Percentiles rank a stretch among this genome's conserved stretches.
Conservation (phyloP, 2,113 vertebrate genomes). For the Marmota monax region DNA sequence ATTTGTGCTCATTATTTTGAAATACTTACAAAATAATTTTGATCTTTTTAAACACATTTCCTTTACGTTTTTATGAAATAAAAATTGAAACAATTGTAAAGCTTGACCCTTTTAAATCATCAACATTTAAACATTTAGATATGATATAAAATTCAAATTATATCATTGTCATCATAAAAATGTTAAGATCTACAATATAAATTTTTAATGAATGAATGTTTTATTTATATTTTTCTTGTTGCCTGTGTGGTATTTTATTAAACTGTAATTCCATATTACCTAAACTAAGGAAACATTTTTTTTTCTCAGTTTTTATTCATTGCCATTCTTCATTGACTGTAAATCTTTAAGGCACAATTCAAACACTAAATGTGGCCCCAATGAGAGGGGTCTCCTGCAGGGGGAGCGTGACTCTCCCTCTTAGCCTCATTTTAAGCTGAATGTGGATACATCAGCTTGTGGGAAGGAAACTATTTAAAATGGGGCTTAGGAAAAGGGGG, state of each 20-base stretch:
- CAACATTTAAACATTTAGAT: conserved; percentile 2
- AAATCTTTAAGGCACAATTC: neutral
- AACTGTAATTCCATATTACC: neutral
- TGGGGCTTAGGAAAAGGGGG: no score
- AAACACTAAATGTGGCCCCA: neutral
- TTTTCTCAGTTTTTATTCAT: conserved; percentile 30
- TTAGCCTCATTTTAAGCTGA: no score
- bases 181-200: conserved; percentile 23
- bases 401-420: neutral
- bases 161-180: neutral
- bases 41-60: conserved; percentile 10
- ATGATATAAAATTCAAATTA: conserved; percentile 46
- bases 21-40: conserved; percentile 55
- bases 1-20: conserved; percentile 49
- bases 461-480: no score
- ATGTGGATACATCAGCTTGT: no score
- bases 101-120: neutral
- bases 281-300: conserved; percentile 14
- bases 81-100: conserved; percentile 40
- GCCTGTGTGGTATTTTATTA: neutral
- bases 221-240: conserved; percentile 48
- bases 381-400: neutral
- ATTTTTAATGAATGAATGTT: conserved; percentile 6
- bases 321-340: neutral
- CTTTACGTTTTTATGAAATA: conserved; percentile 35